These are phyloP conservation scores for Allenopithecus nigroviridis DNA, from an alignment of 2,797 vertebrate genomes.

Conservation along the genomic window DNA sequence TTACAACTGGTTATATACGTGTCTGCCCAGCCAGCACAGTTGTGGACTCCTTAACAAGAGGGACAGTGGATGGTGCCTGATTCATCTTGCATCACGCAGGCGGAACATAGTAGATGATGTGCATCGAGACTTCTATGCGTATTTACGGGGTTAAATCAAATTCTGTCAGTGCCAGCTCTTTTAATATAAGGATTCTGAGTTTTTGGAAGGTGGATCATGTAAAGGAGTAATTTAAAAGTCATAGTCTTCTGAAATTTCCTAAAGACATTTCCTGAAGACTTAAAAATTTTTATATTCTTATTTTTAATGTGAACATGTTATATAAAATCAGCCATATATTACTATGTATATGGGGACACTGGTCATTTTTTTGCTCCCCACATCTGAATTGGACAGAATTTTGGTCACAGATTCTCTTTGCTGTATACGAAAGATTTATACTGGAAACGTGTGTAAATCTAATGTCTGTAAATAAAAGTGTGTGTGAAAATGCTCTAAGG, in stretches of 20 bases:
- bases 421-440: not conserved
- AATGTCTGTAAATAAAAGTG: not conserved
- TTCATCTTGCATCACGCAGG: not conserved
- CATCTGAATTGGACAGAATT: not conserved
- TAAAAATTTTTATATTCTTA: not conserved
- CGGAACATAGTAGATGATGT: not conserved
- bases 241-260: conserved; percentile 10
- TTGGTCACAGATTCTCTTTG: not conserved
- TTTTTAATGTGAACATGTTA: conserved; percentile 1
- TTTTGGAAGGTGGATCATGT: not conserved
- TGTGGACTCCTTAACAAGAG: not conserved
- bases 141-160: not conserved
- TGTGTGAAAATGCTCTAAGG: not conserved
- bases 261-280: not conserved
- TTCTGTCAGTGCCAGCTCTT: not conserved
- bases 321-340: not conserved
- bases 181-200: not conserved
- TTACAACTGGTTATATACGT: not conserved
- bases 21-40: not conserved
- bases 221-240: conserved; percentile 19
- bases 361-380: not conserved
- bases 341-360: not conserved
- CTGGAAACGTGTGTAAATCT: not conserved
- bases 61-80: too few species aligned
- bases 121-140: not conserved